Evolutionary conservation across 2,888 invertebrate species (phyloP), one percentile per base, ranked within the genome.

Genomic region (Athrips mouffetella): DNA sequence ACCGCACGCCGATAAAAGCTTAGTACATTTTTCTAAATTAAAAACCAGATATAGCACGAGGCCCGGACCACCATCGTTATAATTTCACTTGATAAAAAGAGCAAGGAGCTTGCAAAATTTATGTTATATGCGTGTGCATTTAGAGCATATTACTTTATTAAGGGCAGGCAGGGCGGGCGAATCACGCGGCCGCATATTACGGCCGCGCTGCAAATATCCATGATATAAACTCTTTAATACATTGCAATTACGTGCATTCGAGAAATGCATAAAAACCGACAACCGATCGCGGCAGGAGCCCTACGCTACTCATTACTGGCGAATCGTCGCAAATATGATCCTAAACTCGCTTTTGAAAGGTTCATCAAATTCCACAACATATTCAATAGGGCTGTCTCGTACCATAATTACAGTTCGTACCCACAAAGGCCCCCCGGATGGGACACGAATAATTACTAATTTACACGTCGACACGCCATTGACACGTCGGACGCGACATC

Each of bases 71-170:
- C 87, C 87, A 65, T 70, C 72, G 75, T 78, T 80, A 87, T 80
- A 73, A 84, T 86, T 84, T 77, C 77, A 75, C 67, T 76, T 70
- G 73, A 73, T 77, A 87, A 86, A 87, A 86, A 80, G 77, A 86
- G 72, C 77, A 81, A 70, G 59, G 62, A 65, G 73, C 74, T 76
- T 70, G 75, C 71, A 67, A 73, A 82, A 85, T 86, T 79, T 86
- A 86, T 86, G 84, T 80, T 82, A 80, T 81, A 82, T 80, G 83
- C 83, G 82, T 80, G 83, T 76, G 75, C 83, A 82, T 88, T 86
- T 83, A 80, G 86, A 85, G 80, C 74, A 80, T 84, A 88, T 86
- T 82, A 82, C 86, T 86, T 86, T 85, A 86, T 86, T 82, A 86
- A 84, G 80, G 78, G 75, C 82, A 74, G 68, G 71, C 79, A 66